These are phyloP conservation scores for Dexiosoma caninum DNA, from an alignment of 2,888 invertebrate genomes.

Conservation along the genomic window DNA sequence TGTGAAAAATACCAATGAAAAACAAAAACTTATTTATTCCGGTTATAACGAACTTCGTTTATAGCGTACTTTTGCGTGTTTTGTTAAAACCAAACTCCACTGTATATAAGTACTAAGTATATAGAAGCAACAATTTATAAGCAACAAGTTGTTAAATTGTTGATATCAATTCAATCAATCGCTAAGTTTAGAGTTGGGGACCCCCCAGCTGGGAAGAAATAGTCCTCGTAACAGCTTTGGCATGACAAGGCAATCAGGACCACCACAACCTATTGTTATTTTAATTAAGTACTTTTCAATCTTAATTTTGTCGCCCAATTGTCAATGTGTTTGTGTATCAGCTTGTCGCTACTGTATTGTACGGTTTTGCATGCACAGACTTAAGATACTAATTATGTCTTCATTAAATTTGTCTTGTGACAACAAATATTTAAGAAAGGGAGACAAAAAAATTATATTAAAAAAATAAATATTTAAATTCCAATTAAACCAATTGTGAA, in stretches of 20 bases:
- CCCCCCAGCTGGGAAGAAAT: background rate
- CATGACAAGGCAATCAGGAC: constrained; percentile 9
- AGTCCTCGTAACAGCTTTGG: no score
- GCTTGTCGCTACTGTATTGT: background rate
- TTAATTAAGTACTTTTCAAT: background rate
- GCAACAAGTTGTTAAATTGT: constrained; percentile 58
- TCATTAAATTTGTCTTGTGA: constrained; percentile 42
- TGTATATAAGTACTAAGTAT: background rate
- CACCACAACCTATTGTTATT: background rate
- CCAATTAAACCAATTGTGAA: constrained; percentile 46
- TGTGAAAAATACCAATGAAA: no score
- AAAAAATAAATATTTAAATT: constrained; percentile 53
- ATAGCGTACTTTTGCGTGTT: no score
- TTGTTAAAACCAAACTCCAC: no score
- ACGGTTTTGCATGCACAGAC: background rate
- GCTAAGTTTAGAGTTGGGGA: constrained; percentile 12
- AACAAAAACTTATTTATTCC: no score
- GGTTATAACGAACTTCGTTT: no score
- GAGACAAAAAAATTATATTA: background rate
- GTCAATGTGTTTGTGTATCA: background rate
- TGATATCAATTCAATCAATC: constrained; percentile 51
- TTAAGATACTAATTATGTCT: constrained; percentile 49
- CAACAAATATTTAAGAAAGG: background rate
- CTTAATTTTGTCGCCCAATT: background rate
- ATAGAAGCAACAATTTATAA: constrained; percentile 18